Evolutionary conservation across 2,888 invertebrate species (phyloP).

Genomic region (Macaria notata): DNA sequence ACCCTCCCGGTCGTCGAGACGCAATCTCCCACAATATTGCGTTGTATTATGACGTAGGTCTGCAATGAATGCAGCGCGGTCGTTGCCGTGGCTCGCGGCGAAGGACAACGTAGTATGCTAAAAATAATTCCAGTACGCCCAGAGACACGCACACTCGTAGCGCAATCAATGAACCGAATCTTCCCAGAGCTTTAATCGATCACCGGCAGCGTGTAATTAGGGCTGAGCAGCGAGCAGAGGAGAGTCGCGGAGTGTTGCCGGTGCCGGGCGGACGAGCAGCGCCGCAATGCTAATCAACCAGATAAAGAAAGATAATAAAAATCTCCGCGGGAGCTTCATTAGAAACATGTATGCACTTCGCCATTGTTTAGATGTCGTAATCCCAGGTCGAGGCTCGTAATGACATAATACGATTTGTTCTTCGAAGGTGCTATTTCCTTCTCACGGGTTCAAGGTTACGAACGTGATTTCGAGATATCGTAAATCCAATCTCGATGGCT

Average conservation of each 20-base stretch:
- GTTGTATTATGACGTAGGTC: slow-evolving; percentile 32
- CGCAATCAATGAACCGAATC: slow-evolving; percentile 36
- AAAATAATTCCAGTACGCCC: slow-evolving; percentile 23
- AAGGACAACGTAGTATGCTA: slow-evolving; percentile 30
- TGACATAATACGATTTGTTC: slow-evolving; percentile 10
- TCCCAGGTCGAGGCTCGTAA: slow-evolving; percentile 4
- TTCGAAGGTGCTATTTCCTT: slow-evolving; percentile 60
- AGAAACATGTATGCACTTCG: background rate
- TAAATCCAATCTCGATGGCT: slow-evolving; percentile 71
- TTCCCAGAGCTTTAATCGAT: slow-evolving; percentile 30
- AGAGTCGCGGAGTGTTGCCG: slow-evolving; percentile 16
- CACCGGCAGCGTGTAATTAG: slow-evolving; percentile 27
- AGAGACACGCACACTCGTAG: slow-evolving; percentile 15
- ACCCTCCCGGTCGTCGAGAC: slow-evolving; percentile 5
- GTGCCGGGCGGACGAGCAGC: slow-evolving; percentile 20
- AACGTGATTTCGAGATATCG: slow-evolving; percentile 76
- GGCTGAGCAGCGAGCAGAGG: slow-evolving; percentile 19
- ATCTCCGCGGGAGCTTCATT: background rate
- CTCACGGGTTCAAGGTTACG: slow-evolving; percentile 72
- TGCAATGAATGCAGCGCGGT: slow-evolving; percentile 40
- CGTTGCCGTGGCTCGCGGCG: slow-evolving; percentile 32
- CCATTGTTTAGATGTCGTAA: background rate
- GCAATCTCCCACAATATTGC: slow-evolving; percentile 32
- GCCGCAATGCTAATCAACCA: slow-evolving; percentile 20
- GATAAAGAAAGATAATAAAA: background rate